Evolutionary conservation across 2,113 vertebrate species (phyloP), one percentile per base, ranked within the genome.

Genomic region (Parotia lawesii): DNA sequence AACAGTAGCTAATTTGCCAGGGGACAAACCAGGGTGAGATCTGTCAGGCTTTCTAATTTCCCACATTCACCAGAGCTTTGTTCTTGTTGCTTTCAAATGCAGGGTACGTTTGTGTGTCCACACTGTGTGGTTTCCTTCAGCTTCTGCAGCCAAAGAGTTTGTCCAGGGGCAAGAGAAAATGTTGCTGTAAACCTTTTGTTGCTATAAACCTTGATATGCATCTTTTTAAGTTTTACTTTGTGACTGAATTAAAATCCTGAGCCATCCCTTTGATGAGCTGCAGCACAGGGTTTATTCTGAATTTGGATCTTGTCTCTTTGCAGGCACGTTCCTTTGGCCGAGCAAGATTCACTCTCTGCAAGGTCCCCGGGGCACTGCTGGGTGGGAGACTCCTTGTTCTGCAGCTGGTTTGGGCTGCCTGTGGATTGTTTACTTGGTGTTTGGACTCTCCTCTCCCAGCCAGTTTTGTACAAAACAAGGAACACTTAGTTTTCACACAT

Each of bases 1-100:
- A 96, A 87, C 85, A 87, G 95, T 65, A 70, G 90, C 78, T 90
- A 80, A 85, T 92, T 90, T 96, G 75, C 71, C 54, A 67, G 42
- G 58, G 85, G 82, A 93, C 95, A 95, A 95, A 83, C 37, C 5
- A 19, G 78, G 82, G 50, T 88, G 88, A 91, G 87, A 73, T 87
- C 90, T 87, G 54, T 77, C 71, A 73, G 85, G 78, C 42, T 92
- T 92, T 76, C 80, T 66, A 66, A 74, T 85, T 89, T 92, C 74
- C 67, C 71, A 50, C 38, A 47, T 83, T 54, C 78, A 73, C 62
- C 88, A 93, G 42, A 54, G 64, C 82, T 93, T 95, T 95, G 60
- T 92, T 94, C 62, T 87, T 69, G 47, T 54, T 62, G 29, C 72
- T 94, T 94, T 85, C 54, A 89, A 60, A 89, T 35, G 74, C 58